phyloP scores from a whole-genome alignment of 2,113 vertebrate genomes.

The Microtus pennsylvanicus region DNA sequence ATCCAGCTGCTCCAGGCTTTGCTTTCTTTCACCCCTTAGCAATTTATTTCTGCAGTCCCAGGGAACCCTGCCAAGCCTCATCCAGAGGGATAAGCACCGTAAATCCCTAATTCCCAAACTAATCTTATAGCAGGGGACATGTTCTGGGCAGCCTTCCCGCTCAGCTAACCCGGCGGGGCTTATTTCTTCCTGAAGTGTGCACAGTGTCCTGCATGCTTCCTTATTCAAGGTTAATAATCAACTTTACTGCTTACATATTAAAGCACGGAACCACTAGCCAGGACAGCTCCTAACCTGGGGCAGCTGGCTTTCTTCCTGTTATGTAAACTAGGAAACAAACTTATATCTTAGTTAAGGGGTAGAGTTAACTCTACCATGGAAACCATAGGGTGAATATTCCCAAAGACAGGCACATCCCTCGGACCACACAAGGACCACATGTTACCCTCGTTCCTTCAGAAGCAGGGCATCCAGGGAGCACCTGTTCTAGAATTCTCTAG shows the following conservation, averaged over 20 bases:
- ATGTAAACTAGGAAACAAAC: slow-evolving; percentile 39
- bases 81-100: slow-evolving; percentile 47
- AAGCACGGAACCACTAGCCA: neutral
- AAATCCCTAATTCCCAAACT: slow-evolving; percentile 74
- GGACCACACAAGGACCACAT: neutral
- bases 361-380: neutral
- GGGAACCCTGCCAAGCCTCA: slow-evolving; percentile 61
- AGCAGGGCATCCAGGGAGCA: neutral
- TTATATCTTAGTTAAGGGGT: slow-evolving; percentile 13
- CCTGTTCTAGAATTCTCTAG: neutral
- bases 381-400: neutral
- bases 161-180: neutral
- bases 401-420: neutral
- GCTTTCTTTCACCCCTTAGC: slow-evolving; percentile 32
- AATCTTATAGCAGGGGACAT: slow-evolving; percentile 62
- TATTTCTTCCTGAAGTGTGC: slow-evolving; percentile 50
- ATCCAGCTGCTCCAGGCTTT: slow-evolving; percentile 48
- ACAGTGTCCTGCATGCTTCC: slow-evolving; percentile 46
- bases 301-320: neutral
- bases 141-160: slow-evolving; percentile 40
- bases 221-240: slow-evolving; percentile 65
- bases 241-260: slow-evolving; percentile 33
- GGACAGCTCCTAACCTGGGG: neutral
- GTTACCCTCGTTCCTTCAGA: neutral
- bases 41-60: slow-evolving; percentile 59